Conservation (phyloP, 2,797 vertebrate genomes). For the Sebastes melanostomus region DNA sequence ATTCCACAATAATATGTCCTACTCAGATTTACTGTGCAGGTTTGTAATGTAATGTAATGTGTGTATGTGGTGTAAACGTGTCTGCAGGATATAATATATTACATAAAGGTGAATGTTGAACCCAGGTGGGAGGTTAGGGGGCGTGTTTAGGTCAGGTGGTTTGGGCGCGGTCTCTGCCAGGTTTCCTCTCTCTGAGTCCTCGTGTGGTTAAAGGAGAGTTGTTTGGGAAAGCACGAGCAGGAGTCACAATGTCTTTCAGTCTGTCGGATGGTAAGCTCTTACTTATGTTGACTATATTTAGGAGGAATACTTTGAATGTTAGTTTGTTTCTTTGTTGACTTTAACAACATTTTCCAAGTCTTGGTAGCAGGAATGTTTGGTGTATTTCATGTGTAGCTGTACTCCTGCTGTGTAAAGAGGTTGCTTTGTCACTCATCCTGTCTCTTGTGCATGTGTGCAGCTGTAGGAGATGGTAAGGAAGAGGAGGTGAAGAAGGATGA, state of each 20-base stretch:
- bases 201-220: not conserved
- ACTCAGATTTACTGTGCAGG: too few relatives aligned
- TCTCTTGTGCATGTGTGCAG: conserved; percentile 30
- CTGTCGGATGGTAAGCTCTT: conserved; percentile 27
- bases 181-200: not conserved
- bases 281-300: accelerated
- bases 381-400: too few relatives aligned
- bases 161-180: not conserved
- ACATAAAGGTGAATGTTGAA: not conserved
- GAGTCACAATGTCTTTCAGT: not conserved
- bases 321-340: not conserved
- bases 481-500: conserved; percentile 33
- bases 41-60: too few relatives aligned
- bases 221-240: not conserved
- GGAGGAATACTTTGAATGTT: not conserved
- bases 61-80: too few relatives aligned
- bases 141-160: conserved; percentile 18
- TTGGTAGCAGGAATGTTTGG: not conserved
- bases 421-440: not conserved
- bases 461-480: not conserved
- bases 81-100: not conserved
- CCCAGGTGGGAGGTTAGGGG: not conserved
- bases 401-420: too few relatives aligned
- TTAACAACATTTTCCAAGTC: not conserved
- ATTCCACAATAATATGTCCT: not conserved